Conservation (phyloP, 2,113 vertebrate species). For the Paramormyrops kingsleyae region DNA sequence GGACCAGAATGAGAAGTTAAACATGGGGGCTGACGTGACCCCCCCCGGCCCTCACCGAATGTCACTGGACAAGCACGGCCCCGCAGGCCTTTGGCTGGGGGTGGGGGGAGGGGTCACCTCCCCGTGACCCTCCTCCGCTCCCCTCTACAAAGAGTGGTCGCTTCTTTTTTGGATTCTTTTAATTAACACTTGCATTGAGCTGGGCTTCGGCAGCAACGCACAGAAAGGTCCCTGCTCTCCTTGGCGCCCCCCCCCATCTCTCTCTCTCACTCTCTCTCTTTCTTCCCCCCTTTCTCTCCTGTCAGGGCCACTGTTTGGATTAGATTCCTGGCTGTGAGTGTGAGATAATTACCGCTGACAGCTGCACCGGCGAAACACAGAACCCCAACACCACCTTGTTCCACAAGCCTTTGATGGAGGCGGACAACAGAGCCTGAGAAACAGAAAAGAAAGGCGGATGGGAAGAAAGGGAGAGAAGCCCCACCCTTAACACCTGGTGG, state of each 20-base stretch:
- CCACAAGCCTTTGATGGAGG: constrained; percentile 71
- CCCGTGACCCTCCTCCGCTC: constrained; percentile 54
- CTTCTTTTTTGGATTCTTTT: constrained; percentile 72
- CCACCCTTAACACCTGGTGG: constrained; percentile 80
- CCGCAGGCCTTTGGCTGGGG: constrained; percentile 42
- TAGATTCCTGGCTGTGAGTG: constrained; percentile 59
- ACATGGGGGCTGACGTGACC: constrained; percentile 53
- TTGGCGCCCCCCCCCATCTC: constrained; percentile 28
- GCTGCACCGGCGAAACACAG: constrained; percentile 87
- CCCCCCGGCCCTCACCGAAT: constrained; percentile 43
- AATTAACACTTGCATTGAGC: constrained; percentile 74
- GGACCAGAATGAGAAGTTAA: constrained; percentile 49
- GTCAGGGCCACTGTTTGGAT: constrained; percentile 59
- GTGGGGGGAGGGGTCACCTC: constrained; percentile 55
- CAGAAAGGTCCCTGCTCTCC: constrained; percentile 51
- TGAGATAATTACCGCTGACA: constrained; percentile 98
- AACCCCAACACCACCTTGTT: constrained; percentile 72
- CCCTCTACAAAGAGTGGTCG: constrained; percentile 61
- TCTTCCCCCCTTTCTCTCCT: constrained; percentile 39
- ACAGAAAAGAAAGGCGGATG: constrained; percentile 20
- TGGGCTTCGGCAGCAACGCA: constrained; percentile 50
- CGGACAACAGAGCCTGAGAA: constrained; percentile 27
- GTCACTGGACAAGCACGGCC: constrained; percentile 56
- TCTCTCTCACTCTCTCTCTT: constrained; percentile 2
- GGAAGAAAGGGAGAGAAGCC: constrained; percentile 42